phyloP scores from a whole-genome alignment of 1,140 invertebrate genomes.

The Gryon sp. region DNA sequence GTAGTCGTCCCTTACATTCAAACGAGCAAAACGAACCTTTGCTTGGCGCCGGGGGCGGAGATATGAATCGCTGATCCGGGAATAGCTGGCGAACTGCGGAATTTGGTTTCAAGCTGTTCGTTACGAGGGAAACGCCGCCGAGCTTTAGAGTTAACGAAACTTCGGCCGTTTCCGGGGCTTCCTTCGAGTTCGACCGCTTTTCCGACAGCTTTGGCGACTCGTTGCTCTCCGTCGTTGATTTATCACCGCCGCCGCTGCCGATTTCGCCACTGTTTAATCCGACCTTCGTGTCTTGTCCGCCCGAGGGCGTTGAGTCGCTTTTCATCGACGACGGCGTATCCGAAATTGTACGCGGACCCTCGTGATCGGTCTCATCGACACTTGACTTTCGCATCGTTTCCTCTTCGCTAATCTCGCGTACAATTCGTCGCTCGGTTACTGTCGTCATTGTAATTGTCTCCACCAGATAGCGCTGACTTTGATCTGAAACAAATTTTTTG shows the following conservation, averaged over 20 bases:
- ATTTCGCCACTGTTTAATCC: slow-evolving; percentile 9
- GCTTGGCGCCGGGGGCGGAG: slow-evolving; percentile 80
- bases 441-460: slow-evolving; percentile 86
- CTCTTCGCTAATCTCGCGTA: slow-evolving; percentile 79
- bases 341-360: slow-evolving; percentile 57
- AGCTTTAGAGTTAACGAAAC: slow-evolving; percentile 82
- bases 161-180: slow-evolving; percentile 77
- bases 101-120: slow-evolving; percentile 84
- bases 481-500: slow-evolving; percentile 59
- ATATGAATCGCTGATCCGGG: slow-evolving; percentile 81
- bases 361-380: slow-evolving; percentile 59
- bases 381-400: slow-evolving; percentile 52
- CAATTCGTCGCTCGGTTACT: slow-evolving; percentile 83
- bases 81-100: slow-evolving; percentile 88
- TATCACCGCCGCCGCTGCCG: slow-evolving; percentile 5
- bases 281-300: not conserved
- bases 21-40: slow-evolving; percentile 65
- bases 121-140: slow-evolving; percentile 81
- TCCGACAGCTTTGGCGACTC: slow-evolving; percentile 33
- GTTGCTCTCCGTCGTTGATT: slow-evolving; percentile 10
- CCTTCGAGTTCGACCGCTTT: slow-evolving; percentile 44
- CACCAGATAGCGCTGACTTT: slow-evolving; percentile 83
- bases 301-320: not conserved
- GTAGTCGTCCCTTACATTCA: too few species aligned
- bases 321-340: too few species aligned